Evolutionary conservation across 2,113 vertebrate species (phyloP).

Genomic region (Castor canadensis): DNA sequence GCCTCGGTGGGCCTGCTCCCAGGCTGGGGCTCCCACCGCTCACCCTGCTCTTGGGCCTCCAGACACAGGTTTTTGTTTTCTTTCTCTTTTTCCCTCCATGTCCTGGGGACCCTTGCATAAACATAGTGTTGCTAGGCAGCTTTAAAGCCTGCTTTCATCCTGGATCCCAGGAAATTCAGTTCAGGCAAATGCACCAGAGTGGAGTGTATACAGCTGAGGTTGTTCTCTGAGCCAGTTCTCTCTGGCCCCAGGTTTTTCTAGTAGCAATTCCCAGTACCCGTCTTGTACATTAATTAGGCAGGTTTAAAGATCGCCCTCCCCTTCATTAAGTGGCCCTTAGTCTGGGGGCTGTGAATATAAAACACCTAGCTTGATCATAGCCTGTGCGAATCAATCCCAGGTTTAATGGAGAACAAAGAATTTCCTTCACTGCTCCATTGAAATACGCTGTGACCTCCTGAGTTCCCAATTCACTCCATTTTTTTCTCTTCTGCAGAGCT

Average conservation of each 20-base stretch:
- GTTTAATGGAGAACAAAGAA: background rate
- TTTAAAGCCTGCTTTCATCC: constrained; percentile 73
- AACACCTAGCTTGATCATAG: background rate
- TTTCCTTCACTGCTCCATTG: background rate
- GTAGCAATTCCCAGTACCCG: constrained; percentile 2
- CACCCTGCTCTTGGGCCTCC: constrained; percentile 57
- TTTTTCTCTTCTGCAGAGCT: background rate
- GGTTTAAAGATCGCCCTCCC: background rate
- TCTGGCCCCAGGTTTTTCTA: background rate
- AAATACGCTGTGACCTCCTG: background rate
- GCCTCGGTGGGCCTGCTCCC: constrained; percentile 67
- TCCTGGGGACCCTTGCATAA: constrained; percentile 72
- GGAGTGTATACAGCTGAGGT: constrained; percentile 6
- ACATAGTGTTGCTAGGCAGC: constrained; percentile 63
- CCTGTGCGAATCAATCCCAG: background rate
- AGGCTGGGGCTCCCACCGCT: constrained; percentile 70
- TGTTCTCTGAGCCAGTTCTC: background rate
- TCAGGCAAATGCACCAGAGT: constrained; percentile 27
- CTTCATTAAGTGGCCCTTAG: background rate
- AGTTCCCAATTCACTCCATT: background rate
- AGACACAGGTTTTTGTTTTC: constrained; percentile 60
- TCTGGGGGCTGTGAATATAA: background rate
- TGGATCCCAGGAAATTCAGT: constrained; percentile 49
- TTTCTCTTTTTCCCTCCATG: constrained; percentile 44
- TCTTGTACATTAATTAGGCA: background rate